Evolutionary conservation across 2,797 vertebrate genomes (phyloP).

Genomic region (Prionace glauca): DNA sequence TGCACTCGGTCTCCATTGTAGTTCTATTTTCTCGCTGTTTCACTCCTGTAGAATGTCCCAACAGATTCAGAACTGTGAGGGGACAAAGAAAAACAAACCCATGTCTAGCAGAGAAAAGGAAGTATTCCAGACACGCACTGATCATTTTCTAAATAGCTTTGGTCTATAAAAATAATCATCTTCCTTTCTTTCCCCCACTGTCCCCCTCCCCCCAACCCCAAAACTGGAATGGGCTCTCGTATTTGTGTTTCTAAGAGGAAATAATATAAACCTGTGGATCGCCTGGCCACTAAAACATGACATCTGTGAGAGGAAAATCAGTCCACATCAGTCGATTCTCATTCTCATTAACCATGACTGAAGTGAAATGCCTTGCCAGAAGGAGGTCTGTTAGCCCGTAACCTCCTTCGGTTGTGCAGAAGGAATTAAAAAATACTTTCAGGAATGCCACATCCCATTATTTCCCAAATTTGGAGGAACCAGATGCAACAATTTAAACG

Average conservation of each 20-base stretch:
- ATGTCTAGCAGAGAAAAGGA: slow-evolving; percentile 40
- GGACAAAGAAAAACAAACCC: neutral
- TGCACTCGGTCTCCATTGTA: neutral
- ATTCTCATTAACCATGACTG: neutral
- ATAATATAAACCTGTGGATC: neutral
- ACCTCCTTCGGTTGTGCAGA: neutral
- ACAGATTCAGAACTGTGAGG: neutral
- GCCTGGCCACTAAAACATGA: neutral
- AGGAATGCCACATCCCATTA: neutral
- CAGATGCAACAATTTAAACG: neutral
- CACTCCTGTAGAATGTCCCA: slow-evolving; percentile 21
- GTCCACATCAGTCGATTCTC: neutral
- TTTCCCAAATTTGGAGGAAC: slow-evolving; percentile 13
- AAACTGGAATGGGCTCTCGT: neutral
- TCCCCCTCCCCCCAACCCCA: neutral
- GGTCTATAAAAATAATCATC: slow-evolving; percentile 27
- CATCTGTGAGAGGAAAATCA: neutral
- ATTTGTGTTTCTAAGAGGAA: neutral
- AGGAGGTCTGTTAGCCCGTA: neutral
- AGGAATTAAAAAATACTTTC: neutral
- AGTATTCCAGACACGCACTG: slow-evolving; percentile 41
- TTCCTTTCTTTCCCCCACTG: neutral
- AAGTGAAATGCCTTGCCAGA: neutral
- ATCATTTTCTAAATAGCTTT: slow-evolving; percentile 37
- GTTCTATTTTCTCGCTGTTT: slow-evolving; percentile 9